Evolutionary conservation across 2,888 invertebrate genomes (phyloP), one percentile per base, ranked within the genome.

Genomic region (Busseola fusca): DNA sequence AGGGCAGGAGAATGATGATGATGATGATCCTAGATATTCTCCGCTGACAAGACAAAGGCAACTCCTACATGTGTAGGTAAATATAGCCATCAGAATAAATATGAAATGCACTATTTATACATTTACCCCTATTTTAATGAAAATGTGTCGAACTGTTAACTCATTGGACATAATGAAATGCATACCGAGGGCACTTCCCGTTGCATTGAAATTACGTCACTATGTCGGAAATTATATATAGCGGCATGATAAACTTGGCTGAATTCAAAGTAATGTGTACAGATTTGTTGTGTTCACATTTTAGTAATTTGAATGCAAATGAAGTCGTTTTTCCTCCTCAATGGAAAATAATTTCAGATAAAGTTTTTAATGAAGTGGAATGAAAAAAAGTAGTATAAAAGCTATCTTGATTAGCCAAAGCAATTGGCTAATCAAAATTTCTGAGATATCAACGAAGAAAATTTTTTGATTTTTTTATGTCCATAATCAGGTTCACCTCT

Each of bases 151-250:
- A 79, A 54, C 59, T 74, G 60, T 48, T 45, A 54, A 62, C 64
- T 62, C 9, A 25, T 63, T 40, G 45, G 18, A 12, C 12, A 48
- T 63, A 74, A 63, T 80, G 62, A 80, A 80, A 76, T 62, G 74
- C n/a, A 75, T 54, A 52, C 50, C n/a, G 66, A 58, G 52, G 58
- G 65, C 54, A 74, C 27, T 76, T 74, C 45, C 50, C 12, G 21
- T 40, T 52, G 37, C 60, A 12, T 48, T 74, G n/a, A 45, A 45
- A 34, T 76, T 48, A 74, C 66, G 75, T 57, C 56, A 80, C 50
- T 27, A 40, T 56, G 34, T 40, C 57, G 81, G 63, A 80, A 64
- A 80, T 76, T 63, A 75, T 75, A 80, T 71, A 76, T 75, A 68
- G 81, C 48, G 30, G 34, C 40, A 21, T 1, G 40, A 50, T 56